Conservation (phyloP, 2,888 invertebrate genomes). For the Lamproptera curius region DNA sequence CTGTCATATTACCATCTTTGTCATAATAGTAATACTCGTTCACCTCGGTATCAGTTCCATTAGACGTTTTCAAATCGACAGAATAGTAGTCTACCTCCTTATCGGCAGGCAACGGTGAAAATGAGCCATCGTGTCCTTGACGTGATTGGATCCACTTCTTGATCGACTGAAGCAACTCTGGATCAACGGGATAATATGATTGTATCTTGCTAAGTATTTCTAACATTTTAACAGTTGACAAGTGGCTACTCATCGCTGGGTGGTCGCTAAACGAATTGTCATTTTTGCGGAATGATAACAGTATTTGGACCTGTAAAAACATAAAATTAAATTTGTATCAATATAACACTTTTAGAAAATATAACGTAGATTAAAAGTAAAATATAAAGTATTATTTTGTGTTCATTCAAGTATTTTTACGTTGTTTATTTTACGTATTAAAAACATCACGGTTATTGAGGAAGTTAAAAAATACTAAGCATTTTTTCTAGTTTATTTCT, state of each 20-base stretch:
- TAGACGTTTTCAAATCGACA: constrained; percentile 54
- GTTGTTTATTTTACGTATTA: too few species aligned
- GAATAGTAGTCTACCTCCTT: constrained; percentile 74
- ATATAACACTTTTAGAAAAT: too few species aligned
- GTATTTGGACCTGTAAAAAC: constrained; percentile 75
- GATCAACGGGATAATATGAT: constrained; percentile 79
- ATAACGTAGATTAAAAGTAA: too few species aligned
- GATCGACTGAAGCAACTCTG: constrained; percentile 76
- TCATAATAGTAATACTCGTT: constrained; percentile 73
- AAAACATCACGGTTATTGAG: too few species aligned
- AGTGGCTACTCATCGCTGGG: constrained; percentile 79
- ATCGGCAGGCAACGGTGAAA: constrained; percentile 78
- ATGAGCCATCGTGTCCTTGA: constrained; percentile 80
- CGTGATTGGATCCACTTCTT: constrained; percentile 80
- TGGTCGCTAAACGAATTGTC: constrained; percentile 84
- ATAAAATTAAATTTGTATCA: too few species aligned
- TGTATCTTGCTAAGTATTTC: constrained; percentile 80
- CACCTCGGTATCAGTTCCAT: constrained; percentile 55
- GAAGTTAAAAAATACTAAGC: too few species aligned
- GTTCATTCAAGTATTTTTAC: too few species aligned
- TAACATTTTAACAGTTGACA: constrained; percentile 77
- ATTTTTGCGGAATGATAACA: constrained; percentile 80
- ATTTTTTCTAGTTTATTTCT: too few species aligned
- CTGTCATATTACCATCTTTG: constrained; percentile 71
- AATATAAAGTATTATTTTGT: too few species aligned